phyloP scores from a whole-genome alignment of 2,797 vertebrate species.

The Tiaroga cobitis region DNA sequence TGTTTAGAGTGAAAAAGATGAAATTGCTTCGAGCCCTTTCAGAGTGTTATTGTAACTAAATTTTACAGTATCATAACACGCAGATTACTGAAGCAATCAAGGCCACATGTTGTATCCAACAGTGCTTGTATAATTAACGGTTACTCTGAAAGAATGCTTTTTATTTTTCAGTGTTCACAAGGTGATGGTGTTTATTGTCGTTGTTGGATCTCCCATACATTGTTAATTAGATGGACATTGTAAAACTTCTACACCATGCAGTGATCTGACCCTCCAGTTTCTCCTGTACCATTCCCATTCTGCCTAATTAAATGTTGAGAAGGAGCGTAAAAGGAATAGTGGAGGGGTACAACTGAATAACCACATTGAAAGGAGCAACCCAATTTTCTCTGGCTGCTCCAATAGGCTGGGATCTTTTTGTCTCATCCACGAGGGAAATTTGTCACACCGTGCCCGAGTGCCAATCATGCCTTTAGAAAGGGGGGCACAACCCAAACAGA shows the following conservation, averaged over 20 bases:
- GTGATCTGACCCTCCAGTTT: conserved; percentile 37
- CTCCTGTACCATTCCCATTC: conserved; percentile 51
- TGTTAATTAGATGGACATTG: conserved; percentile 48
- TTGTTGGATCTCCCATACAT: neutral
- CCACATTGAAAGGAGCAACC: conserved; percentile 62
- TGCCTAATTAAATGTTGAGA: conserved; percentile 48
- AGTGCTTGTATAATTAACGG: neutral
- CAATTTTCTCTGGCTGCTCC: conserved; percentile 52
- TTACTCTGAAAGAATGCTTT: neutral
- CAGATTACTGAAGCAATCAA: neutral
- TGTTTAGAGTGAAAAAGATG: neutral
- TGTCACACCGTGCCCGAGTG: no score
- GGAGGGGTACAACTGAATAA: conserved; percentile 61
- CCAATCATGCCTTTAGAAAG: conserved; percentile 57
- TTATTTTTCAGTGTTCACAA: neutral
- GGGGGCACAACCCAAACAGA: conserved; percentile 43
- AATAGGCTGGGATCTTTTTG: conserved; percentile 64
- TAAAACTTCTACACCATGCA: conserved; percentile 45
- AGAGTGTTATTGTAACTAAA: neutral
- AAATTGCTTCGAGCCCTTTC: neutral
- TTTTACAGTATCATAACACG: neutral
- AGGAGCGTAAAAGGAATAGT: conserved; percentile 44
- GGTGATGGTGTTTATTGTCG: neutral
- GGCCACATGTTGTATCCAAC: neutral
- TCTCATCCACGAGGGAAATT: conserved; percentile 51